Evolutionary conservation across 2,113 vertebrate species (phyloP).

Genomic region (Tinamus guttatus): DNA sequence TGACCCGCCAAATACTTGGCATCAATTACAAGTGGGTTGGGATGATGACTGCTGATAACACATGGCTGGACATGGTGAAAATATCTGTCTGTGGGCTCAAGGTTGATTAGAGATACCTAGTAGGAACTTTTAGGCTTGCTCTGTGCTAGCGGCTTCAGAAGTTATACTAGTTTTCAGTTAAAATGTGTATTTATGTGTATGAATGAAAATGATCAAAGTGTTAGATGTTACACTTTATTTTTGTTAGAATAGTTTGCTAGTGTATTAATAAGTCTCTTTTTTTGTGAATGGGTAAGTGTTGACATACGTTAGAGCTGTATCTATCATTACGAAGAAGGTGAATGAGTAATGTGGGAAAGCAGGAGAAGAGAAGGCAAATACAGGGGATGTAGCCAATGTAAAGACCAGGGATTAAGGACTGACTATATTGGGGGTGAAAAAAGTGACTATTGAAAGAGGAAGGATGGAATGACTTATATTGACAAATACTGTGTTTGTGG

Average conservation of each 20-base stretch:
- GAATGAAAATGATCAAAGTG: background rate
- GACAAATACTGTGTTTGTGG: background rate
- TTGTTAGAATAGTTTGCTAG: background rate
- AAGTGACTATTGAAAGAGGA: background rate
- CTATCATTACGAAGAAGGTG: background rate
- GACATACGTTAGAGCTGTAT: background rate
- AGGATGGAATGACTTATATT: background rate
- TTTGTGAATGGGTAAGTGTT: background rate
- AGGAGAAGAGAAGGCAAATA: background rate
- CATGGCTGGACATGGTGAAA: background rate
- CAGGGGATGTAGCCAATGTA: background rate
- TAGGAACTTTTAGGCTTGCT: background rate
- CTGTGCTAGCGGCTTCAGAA: background rate
- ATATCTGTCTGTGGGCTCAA: background rate
- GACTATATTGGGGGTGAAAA: background rate
- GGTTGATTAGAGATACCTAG: background rate
- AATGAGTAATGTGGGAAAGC: background rate
- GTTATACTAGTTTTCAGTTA: background rate
- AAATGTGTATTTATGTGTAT: background rate
- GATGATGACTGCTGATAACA: background rate
- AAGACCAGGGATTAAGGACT: background rate
- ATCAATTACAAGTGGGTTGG: background rate
- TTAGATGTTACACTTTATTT: background rate
- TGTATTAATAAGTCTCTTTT: background rate
- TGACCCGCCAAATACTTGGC: fast-evolving